Base-by-base conservation (phyloP, 2,797 vertebrate genomes). In the Hyperoplus lanceolatus region DNA sequence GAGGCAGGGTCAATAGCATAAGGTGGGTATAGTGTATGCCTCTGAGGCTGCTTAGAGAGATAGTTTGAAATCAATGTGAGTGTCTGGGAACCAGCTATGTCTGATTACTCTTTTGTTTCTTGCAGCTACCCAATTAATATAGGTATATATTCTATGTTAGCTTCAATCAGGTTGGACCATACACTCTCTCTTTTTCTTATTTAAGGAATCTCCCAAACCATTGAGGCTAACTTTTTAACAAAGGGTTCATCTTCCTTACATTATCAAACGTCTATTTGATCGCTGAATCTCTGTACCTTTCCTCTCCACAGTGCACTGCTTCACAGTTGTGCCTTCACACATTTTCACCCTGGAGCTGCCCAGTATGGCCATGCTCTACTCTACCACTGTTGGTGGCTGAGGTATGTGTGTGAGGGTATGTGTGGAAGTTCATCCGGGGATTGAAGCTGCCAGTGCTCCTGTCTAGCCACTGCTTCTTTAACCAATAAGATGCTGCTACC, bases 1-100 rank as follows among this genome's bases (percentile, higher is more conserved):
- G 85, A 89, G 88, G 79, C 85, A 83, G 89, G 80, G 89, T 94
- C 92, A 91, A 93, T 93, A 93, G 81, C 83, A 83, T 90, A 83
- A 89, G 88, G 89, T 89, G 86, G 93, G 87, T 90, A 73, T 87
- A 79, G 76, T 88, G 62, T 82, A 83, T 29, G 61, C 91, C 89
- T 90, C 78, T 82, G 88, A 93, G 89, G 84, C 85, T 84, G 89
- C 91, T 93, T 84, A 86, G 87, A 83, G 72, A 91, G 84, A 89
- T 85, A 83, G 87, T 90, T 87, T 90, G 84, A 89, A 93, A 94
- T 93, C 93, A 87, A 92, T 93, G 77, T 29, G 63, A 38, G 81
- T 80, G 80, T 89, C 87, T 89, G 76, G 90, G 74, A 88, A 46
- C 69, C 74, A 82, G 86, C 80, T 93, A 83, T 87, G 83, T 90